Conservation (phyloP, 2,113 vertebrate species). For the Nerophis lumbriciformis region DNA sequence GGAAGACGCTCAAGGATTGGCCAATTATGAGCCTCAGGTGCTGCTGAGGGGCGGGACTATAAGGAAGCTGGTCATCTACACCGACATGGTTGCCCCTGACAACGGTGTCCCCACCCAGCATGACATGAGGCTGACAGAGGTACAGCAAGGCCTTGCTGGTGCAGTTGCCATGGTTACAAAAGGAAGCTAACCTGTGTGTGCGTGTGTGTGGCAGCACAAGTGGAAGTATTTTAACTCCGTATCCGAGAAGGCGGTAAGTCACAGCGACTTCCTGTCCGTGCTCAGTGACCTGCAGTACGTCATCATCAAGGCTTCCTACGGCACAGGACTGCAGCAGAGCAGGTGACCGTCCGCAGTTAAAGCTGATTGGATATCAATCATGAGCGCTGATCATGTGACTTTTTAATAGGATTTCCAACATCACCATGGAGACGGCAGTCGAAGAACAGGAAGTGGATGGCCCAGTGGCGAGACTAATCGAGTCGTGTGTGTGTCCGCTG, state of each 20-base stretch:
- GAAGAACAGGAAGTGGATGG: constrained; percentile 60
- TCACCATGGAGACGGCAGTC: constrained; percentile 83
- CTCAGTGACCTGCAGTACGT: constrained; percentile 84
- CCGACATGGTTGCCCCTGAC: constrained; percentile 70
- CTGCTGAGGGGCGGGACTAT: constrained; percentile 82
- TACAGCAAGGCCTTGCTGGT: constrained; percentile 34
- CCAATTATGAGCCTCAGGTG: constrained; percentile 89
- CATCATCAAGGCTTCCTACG: constrained; percentile 88
- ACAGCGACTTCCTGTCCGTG: constrained; percentile 84
- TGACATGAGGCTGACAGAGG: constrained; percentile 83
- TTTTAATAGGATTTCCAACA: constrained; percentile 80
- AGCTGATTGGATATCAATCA: neutral
- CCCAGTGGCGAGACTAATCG: constrained; percentile 69
- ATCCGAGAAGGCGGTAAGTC: constrained; percentile 79
- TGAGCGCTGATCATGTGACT: neutral
- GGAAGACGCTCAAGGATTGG: constrained; percentile 71
- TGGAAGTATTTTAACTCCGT: constrained; percentile 95
- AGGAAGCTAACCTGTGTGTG: neutral
- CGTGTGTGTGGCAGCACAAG: constrained; percentile 69
- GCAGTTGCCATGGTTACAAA: neutral
- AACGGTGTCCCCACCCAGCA: constrained; percentile 73
- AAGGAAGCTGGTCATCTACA: constrained; percentile 81
- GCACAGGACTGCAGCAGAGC: constrained; percentile 85
- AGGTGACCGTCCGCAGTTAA: constrained; percentile 66
- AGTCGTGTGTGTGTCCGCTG: constrained; percentile 83